Conservation (phyloP, 2,888 invertebrate genomes). For the Heterodera filipjevi region DNA sequence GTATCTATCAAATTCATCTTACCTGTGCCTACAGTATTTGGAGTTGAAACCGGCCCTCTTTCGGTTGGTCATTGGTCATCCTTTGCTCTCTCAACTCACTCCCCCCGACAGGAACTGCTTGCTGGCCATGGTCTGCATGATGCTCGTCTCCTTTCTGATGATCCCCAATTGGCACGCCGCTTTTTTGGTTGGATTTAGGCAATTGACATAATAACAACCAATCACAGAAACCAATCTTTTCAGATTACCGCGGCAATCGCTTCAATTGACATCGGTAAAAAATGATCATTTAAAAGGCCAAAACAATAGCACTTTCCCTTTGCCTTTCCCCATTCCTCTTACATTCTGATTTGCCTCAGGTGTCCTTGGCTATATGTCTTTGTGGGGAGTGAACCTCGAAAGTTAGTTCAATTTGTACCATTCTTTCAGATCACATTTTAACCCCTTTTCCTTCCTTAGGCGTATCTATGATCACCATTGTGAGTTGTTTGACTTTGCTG, state of each 20-base stretch:
- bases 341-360: conserved; percentile 38
- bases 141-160: conserved; percentile 87
- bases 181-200: conserved; percentile 70
- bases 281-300: not conserved
- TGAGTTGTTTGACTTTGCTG: not conserved
- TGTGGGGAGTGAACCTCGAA: conserved; percentile 74
- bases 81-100: not conserved
- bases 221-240: not conserved
- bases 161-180: conserved; percentile 88
- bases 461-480: conserved; percentile 88
- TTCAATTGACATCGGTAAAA: conserved; percentile 61
- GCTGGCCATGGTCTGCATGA: conserved; percentile 88
- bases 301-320: too few species aligned
- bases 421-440: not conserved
- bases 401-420: conserved; percentile 22
- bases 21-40: conserved; percentile 51
- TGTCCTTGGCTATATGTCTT: conserved; percentile 63
- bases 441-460: conserved; percentile 30
- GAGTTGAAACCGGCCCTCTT: conserved; percentile 62
- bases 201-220: not conserved
- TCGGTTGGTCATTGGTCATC: conserved; percentile 14
- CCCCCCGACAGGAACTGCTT: conserved; percentile 74
- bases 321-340: too few species aligned
- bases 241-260: conserved; percentile 88
- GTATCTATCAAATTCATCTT: conserved; percentile 3